Evolutionary conservation across 23 tunicate genomes (phyloP).

Genomic region (Phallusia fumigata): DNA sequence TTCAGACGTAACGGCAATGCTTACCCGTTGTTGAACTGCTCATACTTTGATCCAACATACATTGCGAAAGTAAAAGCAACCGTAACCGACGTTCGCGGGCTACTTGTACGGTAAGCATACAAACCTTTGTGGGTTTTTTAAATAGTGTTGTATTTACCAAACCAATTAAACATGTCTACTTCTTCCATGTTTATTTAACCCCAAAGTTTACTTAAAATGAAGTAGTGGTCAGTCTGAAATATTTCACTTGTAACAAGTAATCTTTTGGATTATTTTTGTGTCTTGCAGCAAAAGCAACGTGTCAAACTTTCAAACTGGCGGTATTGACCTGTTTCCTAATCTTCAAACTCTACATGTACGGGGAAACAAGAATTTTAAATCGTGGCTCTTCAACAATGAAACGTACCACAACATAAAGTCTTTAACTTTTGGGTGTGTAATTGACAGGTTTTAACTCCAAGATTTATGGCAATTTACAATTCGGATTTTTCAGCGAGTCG

Average conservation of each 20-base stretch:
- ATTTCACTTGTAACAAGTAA: too few relatives aligned
- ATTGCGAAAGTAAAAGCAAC: neutral
- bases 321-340: neutral
- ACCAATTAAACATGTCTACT: too few relatives aligned
- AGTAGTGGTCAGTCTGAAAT: too few relatives aligned
- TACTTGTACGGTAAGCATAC: neutral
- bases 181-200: too few relatives aligned
- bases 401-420: neutral
- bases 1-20: neutral
- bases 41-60: neutral
- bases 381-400: neutral
- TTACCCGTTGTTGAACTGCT: conserved; percentile 2
- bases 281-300: neutral
- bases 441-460: too few relatives aligned
- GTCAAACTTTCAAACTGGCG: neutral
- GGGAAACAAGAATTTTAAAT: neutral
- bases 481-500: neutral
- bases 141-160: too few relatives aligned
- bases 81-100: neutral
- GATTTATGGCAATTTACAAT: too few relatives aligned
- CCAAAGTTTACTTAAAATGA: too few relatives aligned
- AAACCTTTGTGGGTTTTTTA: too few relatives aligned
- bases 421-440: neutral
- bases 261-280: neutral
- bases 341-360: neutral